These are phyloP conservation scores for Ellobius talpinus DNA, from an alignment of 2,113 vertebrate species.

Conservation along the genomic window DNA sequence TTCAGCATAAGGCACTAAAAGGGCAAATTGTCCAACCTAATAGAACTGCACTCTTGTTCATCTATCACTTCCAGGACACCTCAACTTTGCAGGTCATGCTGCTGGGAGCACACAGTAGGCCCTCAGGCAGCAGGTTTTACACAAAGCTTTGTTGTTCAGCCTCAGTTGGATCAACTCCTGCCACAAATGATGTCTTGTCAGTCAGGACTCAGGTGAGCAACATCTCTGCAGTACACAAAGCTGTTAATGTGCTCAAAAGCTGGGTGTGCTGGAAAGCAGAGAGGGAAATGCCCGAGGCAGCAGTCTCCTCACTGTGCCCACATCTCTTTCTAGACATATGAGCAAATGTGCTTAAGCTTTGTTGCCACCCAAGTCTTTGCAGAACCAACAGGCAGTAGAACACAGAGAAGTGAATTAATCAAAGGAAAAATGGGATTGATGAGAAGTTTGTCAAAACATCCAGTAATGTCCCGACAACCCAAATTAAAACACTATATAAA, in stretches of 20 bases:
- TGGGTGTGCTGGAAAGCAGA: neutral
- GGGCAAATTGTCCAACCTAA: neutral
- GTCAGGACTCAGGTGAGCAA: neutral
- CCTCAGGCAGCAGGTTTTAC: neutral
- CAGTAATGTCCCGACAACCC: neutral
- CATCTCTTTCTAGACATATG: neutral
- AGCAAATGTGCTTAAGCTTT: neutral
- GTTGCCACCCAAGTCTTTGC: neutral
- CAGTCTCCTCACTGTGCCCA: neutral
- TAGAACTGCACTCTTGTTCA: neutral
- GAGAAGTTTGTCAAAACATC: neutral
- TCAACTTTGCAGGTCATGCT: neutral
- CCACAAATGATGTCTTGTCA: neutral
- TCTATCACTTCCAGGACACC: neutral
- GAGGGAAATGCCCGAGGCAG: neutral
- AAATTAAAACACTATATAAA: constrained; percentile 25
- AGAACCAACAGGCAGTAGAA: neutral
- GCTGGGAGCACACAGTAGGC: neutral
- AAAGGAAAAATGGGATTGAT: constrained; percentile 3
- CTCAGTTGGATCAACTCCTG: neutral
- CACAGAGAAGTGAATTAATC: neutral
- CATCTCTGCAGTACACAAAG: neutral
- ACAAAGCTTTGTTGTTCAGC: neutral
- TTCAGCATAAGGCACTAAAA: constrained; percentile 24
- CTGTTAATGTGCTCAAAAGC: neutral